phyloP scores from a whole-genome alignment of 2,113 vertebrate species.

The Bothrops jararaca region DNA sequence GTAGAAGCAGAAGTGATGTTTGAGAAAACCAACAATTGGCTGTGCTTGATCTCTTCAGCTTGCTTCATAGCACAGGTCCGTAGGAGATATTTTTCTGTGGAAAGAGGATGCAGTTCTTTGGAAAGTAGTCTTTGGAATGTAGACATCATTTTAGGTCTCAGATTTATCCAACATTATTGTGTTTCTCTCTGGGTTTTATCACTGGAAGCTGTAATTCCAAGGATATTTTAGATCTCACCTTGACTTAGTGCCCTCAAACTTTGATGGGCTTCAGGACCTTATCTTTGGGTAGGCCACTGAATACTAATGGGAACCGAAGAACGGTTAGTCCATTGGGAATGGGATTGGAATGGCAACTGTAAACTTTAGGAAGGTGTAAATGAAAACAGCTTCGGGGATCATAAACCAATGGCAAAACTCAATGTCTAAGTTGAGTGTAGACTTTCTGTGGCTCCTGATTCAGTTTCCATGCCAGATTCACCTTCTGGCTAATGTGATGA shows the following conservation, averaged over 20 bases:
- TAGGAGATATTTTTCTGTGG: too few relatives aligned
- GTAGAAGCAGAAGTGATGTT: not conserved
- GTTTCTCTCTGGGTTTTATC: not conserved
- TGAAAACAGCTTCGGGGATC: not conserved
- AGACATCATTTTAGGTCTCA: not conserved
- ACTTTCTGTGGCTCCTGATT: too few relatives aligned
- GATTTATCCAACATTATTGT: not conserved
- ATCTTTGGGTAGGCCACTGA: not conserved
- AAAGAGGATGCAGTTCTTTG: not conserved
- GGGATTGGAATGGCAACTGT: not conserved
- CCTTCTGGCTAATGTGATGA: too few relatives aligned
- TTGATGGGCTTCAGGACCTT: not conserved
- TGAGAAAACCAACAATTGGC: not conserved
- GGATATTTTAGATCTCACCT: not conserved
- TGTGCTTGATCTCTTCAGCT: too few relatives aligned
- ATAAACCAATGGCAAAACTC: not conserved
- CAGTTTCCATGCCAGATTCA: too few relatives aligned
- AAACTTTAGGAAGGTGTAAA: not conserved
- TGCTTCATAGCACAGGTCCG: rapidly evolving
- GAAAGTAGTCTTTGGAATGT: not conserved
- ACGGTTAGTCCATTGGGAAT: not conserved
- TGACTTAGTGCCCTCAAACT: not conserved
- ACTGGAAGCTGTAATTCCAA: not conserved
- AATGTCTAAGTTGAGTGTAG: too few relatives aligned
- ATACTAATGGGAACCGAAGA: not conserved